A percentile compares a stretch with the other conserved stretches of the same genome.
phyloP scores from a whole-genome alignment of 2,888 invertebrate genomes.

The Pediacus dermestoides region DNA sequence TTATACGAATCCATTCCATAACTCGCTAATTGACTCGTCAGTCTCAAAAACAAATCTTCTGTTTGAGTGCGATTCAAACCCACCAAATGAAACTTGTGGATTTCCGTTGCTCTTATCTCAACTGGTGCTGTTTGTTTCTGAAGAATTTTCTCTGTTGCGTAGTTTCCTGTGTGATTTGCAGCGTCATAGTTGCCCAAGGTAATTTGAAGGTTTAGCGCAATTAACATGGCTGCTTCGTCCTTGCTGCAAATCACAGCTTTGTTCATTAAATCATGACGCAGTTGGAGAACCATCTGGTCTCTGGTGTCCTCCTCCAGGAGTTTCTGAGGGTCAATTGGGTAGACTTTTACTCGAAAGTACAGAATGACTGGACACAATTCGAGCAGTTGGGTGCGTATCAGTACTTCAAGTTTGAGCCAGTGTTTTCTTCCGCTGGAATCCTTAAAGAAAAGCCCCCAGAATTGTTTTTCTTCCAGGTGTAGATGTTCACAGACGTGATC shows the following conservation, averaged over 20 bases:
- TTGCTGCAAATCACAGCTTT: conserved; percentile 23
- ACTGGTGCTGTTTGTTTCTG: conserved; percentile 21
- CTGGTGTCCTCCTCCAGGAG: conserved; percentile 20
- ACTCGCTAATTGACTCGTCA: conserved; percentile 28
- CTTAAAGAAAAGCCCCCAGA: conserved; percentile 27
- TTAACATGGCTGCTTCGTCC: conserved; percentile 24
- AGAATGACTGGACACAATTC: conserved; percentile 23
- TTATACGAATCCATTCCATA: conserved; percentile 29
- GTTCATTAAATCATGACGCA: conserved; percentile 26
- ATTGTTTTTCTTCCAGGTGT: conserved; percentile 21
- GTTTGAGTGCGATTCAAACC: conserved; percentile 21
- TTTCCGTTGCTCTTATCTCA: conserved; percentile 27
- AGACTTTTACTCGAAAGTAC: conserved; percentile 28
- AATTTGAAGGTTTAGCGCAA: conserved; percentile 26
- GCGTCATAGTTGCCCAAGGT: conserved; percentile 21
- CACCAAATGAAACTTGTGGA: conserved; percentile 23
- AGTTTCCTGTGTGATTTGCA: conserved; percentile 18
- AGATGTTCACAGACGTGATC: conserved; percentile 25
- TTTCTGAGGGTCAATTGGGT: conserved; percentile 29
- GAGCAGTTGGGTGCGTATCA: conserved; percentile 27
- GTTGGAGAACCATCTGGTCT: conserved; percentile 25
- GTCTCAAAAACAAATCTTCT: conserved; percentile 26
- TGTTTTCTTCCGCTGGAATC: conserved; percentile 25
- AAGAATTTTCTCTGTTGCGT: conserved; percentile 24
- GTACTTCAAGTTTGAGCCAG: conserved; percentile 25